These are phyloP conservation scores for Plecturocebus donacophilus DNA, from an alignment of 2,113 vertebrate species.

Conservation along the genomic window DNA sequence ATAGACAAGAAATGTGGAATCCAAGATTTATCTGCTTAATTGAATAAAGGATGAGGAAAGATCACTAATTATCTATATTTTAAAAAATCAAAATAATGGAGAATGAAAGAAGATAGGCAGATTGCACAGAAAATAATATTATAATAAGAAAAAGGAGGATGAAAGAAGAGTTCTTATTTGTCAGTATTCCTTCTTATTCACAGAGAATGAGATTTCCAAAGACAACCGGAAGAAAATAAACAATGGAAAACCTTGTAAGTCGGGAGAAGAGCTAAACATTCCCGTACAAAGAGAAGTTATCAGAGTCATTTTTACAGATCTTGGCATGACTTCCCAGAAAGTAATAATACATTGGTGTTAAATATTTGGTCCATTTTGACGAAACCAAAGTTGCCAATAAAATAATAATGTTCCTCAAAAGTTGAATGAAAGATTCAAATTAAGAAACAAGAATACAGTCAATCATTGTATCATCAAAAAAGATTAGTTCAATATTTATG, in stretches of 20 bases:
- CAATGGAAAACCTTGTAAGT: accelerated
- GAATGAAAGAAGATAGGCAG: neutral
- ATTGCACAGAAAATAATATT: neutral
- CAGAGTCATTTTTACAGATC: neutral
- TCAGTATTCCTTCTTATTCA: neutral
- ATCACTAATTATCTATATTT: neutral
- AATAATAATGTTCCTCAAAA: neutral
- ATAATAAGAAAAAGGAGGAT: neutral
- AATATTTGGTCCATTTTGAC: neutral
- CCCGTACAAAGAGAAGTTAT: neutral
- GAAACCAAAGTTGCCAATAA: neutral
- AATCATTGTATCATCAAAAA: neutral
- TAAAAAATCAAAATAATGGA: neutral
- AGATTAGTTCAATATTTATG: neutral
- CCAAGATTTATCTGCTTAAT: neutral
- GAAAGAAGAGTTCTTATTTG: neutral
- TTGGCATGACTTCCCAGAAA: neutral
- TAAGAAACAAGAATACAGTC: neutral
- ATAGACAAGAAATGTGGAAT: neutral
- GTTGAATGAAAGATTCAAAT: neutral
- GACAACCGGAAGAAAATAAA: neutral
- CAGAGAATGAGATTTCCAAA: neutral
- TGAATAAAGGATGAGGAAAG: neutral
- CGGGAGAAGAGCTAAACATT: neutral
- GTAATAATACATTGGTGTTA: neutral